A percentile compares a stretch with the other conserved stretches of the same genome.
Evolutionary conservation across 2,797 vertebrate genomes (phyloP).

Genomic region (Eupleurogrammus muticus): DNA sequence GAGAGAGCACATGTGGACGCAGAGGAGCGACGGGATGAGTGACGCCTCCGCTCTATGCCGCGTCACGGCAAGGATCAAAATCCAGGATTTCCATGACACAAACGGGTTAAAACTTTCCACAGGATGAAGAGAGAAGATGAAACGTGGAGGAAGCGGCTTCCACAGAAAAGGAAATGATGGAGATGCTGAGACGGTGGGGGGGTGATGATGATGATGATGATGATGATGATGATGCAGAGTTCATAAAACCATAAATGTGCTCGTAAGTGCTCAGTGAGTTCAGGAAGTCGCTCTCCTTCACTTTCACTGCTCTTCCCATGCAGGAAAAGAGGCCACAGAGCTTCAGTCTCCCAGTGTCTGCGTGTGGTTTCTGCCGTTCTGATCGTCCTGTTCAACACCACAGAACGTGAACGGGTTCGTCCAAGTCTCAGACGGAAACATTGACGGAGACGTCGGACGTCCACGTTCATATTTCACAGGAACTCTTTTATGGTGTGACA

Average conservation of each 20-base stretch:
- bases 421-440: no score
- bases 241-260: conserved; percentile 46
- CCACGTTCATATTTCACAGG: no score
- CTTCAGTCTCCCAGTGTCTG: no score
- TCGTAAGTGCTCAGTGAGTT: no score
- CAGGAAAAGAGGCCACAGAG: no score
- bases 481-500: no score
- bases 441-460: no score
- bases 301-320: conserved; percentile 1
- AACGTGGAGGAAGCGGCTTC: conserved; percentile 34
- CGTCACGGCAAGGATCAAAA: no score
- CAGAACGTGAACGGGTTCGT: no score
- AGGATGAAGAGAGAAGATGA: conserved; percentile 17
- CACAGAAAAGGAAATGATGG: conserved; percentile 42
- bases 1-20: conserved; percentile 20
- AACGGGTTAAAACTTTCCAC: conserved; percentile 12
- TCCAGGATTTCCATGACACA: no score
- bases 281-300: conserved; percentile 12
- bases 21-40: conserved; percentile 49
- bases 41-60: conserved; percentile 53
- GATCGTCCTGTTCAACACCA: no score
- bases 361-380: no score
- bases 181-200: conserved; percentile 35
- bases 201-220: conserved; percentile 38
- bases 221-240: conserved; percentile 45